Conservation (phyloP, 2,113 vertebrate genomes). For the Boleophthalmus pectinirostris region DNA sequence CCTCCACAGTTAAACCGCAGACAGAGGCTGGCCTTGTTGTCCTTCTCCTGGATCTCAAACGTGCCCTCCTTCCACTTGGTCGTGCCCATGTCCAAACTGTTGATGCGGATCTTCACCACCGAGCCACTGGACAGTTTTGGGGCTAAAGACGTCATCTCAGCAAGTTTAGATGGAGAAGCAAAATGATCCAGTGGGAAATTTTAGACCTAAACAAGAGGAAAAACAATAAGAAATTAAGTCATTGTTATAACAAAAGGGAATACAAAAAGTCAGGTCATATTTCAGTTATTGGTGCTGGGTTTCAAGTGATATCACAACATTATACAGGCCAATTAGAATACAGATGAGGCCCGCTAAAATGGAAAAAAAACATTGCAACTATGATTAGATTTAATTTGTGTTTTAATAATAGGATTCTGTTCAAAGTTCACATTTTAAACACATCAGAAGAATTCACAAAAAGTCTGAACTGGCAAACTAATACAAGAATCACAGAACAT, state of each 20-base stretch:
- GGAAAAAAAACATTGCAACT: too few relatives aligned
- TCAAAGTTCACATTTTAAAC: too few relatives aligned
- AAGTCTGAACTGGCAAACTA: too few relatives aligned
- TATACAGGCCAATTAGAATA: too few relatives aligned
- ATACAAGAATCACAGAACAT: too few relatives aligned
- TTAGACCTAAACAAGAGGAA: conserved; percentile 36
- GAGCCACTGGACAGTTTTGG: conserved; percentile 86
- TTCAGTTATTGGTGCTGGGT: not conserved
- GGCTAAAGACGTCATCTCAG: conserved; percentile 72
- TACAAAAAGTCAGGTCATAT: not conserved
- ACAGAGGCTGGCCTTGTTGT: conserved; percentile 88
- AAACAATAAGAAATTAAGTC: not conserved
- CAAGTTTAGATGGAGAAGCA: conserved; percentile 35
- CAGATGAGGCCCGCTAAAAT: too few relatives aligned
- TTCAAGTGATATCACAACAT: too few relatives aligned
- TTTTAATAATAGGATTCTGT: too few relatives aligned
- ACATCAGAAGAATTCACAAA: too few relatives aligned
- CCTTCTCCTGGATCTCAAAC: conserved; percentile 95
- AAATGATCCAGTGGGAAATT: conserved; percentile 21
- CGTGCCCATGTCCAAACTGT: conserved; percentile 86
- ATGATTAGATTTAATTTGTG: too few relatives aligned
- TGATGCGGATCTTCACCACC: conserved; percentile 81
- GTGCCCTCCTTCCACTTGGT: conserved; percentile 95
- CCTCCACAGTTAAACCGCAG: conserved; percentile 91
- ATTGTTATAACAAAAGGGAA: not conserved